Evolutionary conservation across 2,888 invertebrate genomes (phyloP).

Genomic region (Odontothrips loti): DNA sequence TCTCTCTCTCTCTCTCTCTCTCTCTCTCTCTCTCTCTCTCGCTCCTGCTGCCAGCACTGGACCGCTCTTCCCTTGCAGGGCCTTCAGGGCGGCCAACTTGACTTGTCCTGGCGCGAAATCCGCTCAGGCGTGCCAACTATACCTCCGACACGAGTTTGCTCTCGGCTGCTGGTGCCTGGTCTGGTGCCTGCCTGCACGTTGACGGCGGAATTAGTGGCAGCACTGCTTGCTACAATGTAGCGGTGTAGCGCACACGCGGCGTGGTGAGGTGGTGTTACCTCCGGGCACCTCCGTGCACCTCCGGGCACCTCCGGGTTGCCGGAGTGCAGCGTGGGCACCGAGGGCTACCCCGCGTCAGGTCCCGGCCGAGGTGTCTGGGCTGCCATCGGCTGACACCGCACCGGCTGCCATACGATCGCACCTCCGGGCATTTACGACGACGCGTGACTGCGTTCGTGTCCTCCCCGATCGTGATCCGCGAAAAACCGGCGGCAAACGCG

Average conservation of each 20-base stretch:
- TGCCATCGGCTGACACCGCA: not conserved
- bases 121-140: not conserved
- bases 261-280: not conserved
- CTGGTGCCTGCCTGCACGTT: not conserved
- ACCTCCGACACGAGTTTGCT: conserved; percentile 5
- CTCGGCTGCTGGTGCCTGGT: not conserved
- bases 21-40: no score
- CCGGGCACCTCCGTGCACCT: no score
- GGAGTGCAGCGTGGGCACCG: no score
- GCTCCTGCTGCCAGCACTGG: no score
- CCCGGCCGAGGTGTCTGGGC: no score
- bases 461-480: no score
- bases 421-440: not conserved
- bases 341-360: no score
- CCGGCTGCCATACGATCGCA: not conserved
- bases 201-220: not conserved
- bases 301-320: no score
- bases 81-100: conserved; percentile 5
- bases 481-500: no score
- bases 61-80: not conserved
- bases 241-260: not conserved
- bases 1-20: not conserved
- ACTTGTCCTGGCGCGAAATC: conserved; percentile 17
- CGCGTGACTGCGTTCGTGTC: not conserved
- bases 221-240: not conserved